Evolutionary conservation across 2,797 vertebrate species (phyloP).

Genomic region (Clarias fuscus): DNA sequence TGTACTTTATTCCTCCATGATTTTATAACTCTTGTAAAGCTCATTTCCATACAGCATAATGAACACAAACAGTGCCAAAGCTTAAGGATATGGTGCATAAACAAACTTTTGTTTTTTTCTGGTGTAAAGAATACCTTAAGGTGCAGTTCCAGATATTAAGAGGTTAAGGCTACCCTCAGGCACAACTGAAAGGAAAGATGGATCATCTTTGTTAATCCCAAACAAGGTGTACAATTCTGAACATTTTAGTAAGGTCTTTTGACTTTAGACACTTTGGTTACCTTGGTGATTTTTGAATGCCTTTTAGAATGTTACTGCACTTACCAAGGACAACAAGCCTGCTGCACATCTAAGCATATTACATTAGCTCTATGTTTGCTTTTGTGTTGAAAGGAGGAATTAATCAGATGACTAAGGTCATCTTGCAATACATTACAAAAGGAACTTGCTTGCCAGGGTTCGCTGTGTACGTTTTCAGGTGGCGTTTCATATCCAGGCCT

Average conservation of each 20-base stretch:
- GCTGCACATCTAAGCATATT: conserved; percentile 2
- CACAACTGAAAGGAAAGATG: neutral
- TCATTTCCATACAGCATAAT: neutral
- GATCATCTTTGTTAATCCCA: neutral
- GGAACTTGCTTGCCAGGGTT: conserved; percentile 12
- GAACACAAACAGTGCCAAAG: neutral
- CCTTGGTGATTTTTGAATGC: conserved; percentile 9
- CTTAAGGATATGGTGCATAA: neutral
- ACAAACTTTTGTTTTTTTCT: neutral
- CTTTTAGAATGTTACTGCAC: conserved; percentile 18
- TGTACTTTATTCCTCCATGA: neutral
- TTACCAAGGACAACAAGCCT: conserved; percentile 23
- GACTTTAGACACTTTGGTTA: neutral
- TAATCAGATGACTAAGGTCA: neutral
- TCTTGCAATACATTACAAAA: conserved; percentile 10
- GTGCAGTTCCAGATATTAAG: conserved; percentile 11
- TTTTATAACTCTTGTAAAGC: neutral
- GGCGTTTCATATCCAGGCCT: conserved; percentile 79
- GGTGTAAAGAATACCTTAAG: neutral
- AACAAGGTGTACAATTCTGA: neutral
- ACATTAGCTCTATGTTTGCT: neutral
- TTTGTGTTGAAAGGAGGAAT: conserved; percentile 14
- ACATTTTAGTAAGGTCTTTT: neutral
- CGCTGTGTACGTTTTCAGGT: conserved; percentile 64
- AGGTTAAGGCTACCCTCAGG: neutral